Base-by-base conservation (phyloP, 2,113 vertebrate species). In the Ancistrus triradiatus region DNA sequence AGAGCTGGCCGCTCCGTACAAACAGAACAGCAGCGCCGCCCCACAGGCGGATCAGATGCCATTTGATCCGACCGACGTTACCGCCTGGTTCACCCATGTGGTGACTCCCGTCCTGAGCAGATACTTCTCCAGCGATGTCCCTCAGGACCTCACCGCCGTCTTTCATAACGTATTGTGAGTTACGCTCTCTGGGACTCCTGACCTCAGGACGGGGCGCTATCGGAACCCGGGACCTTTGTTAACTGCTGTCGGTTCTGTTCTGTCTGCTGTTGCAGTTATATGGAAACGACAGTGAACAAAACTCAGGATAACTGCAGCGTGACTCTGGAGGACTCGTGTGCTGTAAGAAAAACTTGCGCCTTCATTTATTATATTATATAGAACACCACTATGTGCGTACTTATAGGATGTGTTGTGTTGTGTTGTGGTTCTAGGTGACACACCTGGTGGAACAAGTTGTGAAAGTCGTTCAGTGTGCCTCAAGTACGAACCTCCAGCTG, bases 91-190 rank as follows among this genome's bases (percentile, higher is more conserved):
- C 68, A 37, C 44, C 7, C 74, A 83, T 0, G 73, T 83, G 0
- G 86, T 86, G 28, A 40, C 75, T 58, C 88, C 88, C 0, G 0
- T 88, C 11, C 50, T 89, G 15, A 64, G 18, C n/a, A 79, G 78
- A n/a, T 79, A 84, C 58, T 42, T 83, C 25, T 60, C 77, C 0
- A 1, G 61, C 0, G 22, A 60, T 0, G 71, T 81, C 37, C 73
- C 80, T 1, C 7, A 18, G 19, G 62, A 79, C 48, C 59, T 88
- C 75, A 78, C 3, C 1, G 67, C 75, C 1, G 78, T 82, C 52
- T 89, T 89, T 71, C 71, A 86, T 7, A 14, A 72, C 4, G 18
- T 88, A 10, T 89, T 82, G 88, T 89, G 75, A 70, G 88, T 85
- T 58, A 13, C 2, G 13, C 6, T 42, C 37, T 31, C 27, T 7